phyloP scores from a whole-genome alignment of 2,888 invertebrate genomes.

The Ptilodon capucinus region DNA sequence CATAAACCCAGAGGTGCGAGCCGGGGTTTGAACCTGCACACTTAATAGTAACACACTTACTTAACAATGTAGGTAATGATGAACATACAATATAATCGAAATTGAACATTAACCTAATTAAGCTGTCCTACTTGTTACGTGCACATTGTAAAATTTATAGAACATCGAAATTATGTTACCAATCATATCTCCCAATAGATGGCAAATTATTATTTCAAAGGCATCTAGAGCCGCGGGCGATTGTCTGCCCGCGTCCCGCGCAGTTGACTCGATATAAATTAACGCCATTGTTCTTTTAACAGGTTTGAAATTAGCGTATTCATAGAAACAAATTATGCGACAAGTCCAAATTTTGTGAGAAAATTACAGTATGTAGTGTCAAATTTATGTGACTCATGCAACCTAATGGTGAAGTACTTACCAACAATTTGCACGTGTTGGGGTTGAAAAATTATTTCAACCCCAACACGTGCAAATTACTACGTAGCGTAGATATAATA shows the following conservation, averaged over 20 bases:
- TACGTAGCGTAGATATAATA: no score
- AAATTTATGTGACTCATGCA: no score
- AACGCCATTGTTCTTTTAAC: conserved; percentile 19
- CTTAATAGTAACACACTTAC: no score
- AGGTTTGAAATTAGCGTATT: conserved; percentile 7
- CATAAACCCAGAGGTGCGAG: no score
- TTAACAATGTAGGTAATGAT: background rate
- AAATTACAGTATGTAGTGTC: background rate
- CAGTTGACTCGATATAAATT: conserved; percentile 19
- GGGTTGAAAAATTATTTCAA: no score
- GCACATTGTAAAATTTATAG: background rate
- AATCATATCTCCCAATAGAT: conserved; percentile 27
- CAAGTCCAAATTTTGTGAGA: background rate
- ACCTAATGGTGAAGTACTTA: no score
- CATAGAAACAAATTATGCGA: conserved; percentile 12
- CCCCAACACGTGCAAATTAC: no score
- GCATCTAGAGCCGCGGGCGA: conserved; percentile 11
- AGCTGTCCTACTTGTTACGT: background rate
- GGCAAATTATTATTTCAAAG: conserved; percentile 23
- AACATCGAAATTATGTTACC: conserved; percentile 10
- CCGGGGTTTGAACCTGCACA: no score
- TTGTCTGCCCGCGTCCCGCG: conserved; percentile 2
- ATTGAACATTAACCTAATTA: background rate
- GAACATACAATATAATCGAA: background rate
- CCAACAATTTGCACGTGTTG: no score